A percentile compares a stretch with the other conserved stretches of the same genome.
These are phyloP conservation scores for Hormaphis cornu DNA, from an alignment of 1,140 invertebrate species.

Conservation along the genomic window DNA sequence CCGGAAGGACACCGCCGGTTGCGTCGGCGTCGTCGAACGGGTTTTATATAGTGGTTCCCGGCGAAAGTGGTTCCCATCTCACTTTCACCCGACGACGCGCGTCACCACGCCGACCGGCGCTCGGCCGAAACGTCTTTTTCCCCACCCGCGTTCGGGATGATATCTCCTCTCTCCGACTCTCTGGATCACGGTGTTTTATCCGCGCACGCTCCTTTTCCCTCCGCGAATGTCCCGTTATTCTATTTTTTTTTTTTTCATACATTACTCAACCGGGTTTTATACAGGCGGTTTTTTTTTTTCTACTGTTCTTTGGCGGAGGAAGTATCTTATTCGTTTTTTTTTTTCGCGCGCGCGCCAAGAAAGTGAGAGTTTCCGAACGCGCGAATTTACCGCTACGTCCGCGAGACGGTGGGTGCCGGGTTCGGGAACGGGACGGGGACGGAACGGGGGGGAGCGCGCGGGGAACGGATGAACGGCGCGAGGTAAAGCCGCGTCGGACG, in stretches of 20 bases:
- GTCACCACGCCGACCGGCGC: not conserved
- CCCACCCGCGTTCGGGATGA: not conserved
- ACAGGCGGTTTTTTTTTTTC: not conserved
- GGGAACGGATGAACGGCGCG: not conserved
- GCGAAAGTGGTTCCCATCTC: constrained; percentile 32
- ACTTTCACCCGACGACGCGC: constrained; percentile 19
- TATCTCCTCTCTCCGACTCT: not conserved
- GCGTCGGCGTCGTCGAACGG: constrained; percentile 23
- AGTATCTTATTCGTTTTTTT: too few species aligned
- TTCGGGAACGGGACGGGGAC: not conserved
- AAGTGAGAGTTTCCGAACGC: too few species aligned
- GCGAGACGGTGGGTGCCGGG: too few species aligned
- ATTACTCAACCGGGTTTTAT: constrained; percentile 1
- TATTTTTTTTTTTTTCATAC: not conserved
- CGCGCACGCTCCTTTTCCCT: not conserved
- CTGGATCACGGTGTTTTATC: not conserved
- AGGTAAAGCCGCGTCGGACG: not conserved
- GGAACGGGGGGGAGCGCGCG: not conserved
- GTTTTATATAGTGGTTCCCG: constrained; percentile 29
- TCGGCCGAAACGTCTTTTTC: not conserved
- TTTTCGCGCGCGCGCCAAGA: too few species aligned
- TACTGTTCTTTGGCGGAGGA: too few species aligned
- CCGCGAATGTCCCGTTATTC: constrained; percentile 4
- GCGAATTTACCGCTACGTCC: too few species aligned
- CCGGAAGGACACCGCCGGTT: constrained; percentile 31